phyloP scores from a whole-genome alignment of 1,140 invertebrate species.

The Calliphora vicina region DNA sequence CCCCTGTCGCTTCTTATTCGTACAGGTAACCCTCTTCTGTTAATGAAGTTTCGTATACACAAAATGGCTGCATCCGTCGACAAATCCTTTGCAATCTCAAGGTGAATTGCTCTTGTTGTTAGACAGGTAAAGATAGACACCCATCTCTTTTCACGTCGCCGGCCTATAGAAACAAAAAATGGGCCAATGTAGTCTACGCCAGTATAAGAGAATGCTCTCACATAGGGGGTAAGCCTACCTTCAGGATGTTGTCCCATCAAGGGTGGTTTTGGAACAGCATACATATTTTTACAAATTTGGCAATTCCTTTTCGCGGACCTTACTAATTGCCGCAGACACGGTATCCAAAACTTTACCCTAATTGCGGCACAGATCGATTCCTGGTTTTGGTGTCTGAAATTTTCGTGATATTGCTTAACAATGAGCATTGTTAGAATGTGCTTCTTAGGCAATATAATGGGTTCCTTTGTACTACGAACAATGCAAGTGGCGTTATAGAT shows the following conservation, averaged over 20 bases:
- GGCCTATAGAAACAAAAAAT: slow-evolving; percentile 22
- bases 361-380: neutral
- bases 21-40: slow-evolving; percentile 25
- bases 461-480: neutral
- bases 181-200: slow-evolving; percentile 33
- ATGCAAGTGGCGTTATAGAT: neutral
- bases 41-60: slow-evolving; percentile 38
- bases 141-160: slow-evolving; percentile 38
- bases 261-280: neutral
- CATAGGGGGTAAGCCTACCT: slow-evolving; percentile 13
- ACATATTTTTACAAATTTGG: slow-evolving; percentile 32
- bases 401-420: slow-evolving; percentile 2
- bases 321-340: neutral
- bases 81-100: slow-evolving; percentile 36
- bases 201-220: slow-evolving; percentile 35
- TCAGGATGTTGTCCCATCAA: too few relatives aligned
- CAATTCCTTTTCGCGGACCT: neutral
- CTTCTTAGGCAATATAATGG: neutral
- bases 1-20: neutral
- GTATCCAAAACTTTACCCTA: neutral
- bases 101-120: slow-evolving; percentile 37
- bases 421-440: neutral
- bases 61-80: slow-evolving; percentile 38
- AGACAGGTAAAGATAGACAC: neutral
- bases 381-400: neutral